A percentile compares a stretch with the other conserved stretches of the same genome.
These are phyloP conservation scores for Gasterosteus aculeatus DNA, from an alignment of 2,113 vertebrate species.

Conservation along the genomic window DNA sequence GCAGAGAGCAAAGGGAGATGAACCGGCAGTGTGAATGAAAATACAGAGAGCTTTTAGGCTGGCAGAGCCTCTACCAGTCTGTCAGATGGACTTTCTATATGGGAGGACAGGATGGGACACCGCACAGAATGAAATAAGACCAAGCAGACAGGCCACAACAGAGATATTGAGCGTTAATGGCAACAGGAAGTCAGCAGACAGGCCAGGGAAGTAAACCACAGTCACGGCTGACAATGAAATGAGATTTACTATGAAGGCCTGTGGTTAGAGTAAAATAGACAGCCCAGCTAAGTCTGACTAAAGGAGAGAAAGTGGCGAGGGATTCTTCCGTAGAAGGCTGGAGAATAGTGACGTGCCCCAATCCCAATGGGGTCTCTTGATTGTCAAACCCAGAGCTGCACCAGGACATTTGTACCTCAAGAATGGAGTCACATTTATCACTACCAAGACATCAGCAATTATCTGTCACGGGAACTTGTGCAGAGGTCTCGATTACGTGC, in stretches of 20 bases:
- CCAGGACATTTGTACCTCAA: constrained; percentile 66
- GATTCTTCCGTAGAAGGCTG: constrained; percentile 53
- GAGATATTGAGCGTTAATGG: constrained; percentile 80
- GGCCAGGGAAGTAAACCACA: constrained; percentile 75
- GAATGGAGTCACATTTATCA: constrained; percentile 77
- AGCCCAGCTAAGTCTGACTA: constrained; percentile 54
- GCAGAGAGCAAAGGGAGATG: constrained; percentile 68
- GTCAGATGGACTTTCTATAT: constrained; percentile 76
- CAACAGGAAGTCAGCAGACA: constrained; percentile 78
- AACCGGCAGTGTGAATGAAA: constrained; percentile 77
- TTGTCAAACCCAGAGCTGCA: constrained; percentile 63
- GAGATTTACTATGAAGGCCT: constrained; percentile 79
- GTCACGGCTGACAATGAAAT: constrained; percentile 76
- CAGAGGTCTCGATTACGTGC: constrained; percentile 72
- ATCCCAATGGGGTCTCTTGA: constrained; percentile 61
- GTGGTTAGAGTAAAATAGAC: constrained; percentile 76
- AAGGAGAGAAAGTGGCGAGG: constrained; percentile 48
- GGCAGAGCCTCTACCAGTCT: constrained; percentile 64
- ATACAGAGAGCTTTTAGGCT: constrained; percentile 72
- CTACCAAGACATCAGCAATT: constrained; percentile 77
- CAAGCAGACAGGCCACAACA: constrained; percentile 73
- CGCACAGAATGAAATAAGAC: constrained; percentile 76
- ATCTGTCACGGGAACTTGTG: constrained; percentile 74
- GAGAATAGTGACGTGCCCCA: constrained; percentile 65
- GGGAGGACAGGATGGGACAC: constrained; percentile 65